These are phyloP conservation scores for Tetropium fuscum DNA, from an alignment of 2,888 invertebrate genomes.

Conservation along the genomic window DNA sequence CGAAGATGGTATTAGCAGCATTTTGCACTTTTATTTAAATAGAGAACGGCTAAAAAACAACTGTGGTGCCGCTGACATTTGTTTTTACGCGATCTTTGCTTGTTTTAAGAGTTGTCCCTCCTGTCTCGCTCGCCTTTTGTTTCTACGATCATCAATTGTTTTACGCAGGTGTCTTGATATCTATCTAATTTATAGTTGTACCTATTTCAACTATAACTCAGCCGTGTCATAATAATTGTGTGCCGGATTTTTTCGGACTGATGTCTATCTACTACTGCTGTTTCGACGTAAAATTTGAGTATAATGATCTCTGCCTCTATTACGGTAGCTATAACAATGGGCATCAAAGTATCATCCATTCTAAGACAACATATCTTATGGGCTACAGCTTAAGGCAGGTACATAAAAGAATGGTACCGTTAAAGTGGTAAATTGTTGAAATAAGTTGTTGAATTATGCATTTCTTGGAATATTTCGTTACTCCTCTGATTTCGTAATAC, in stretches of 20 bases:
- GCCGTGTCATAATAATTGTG: conserved; percentile 62
- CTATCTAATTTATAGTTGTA: conserved; percentile 62
- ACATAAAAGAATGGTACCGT: conserved; percentile 38
- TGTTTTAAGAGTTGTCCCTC: conserved; percentile 49
- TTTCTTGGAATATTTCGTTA: neutral
- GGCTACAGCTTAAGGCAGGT: conserved; percentile 29
- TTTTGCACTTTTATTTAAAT: conserved; percentile 59
- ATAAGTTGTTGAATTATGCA: conserved; percentile 8
- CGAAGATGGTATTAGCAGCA: conserved; percentile 56
- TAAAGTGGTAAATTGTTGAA: conserved; percentile 34
- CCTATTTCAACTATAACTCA: conserved; percentile 55
- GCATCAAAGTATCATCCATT: conserved; percentile 42
- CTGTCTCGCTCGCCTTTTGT: conserved; percentile 50
- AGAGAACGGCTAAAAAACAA: conserved; percentile 53
- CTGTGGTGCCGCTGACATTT: conserved; percentile 60
- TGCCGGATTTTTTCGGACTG: conserved; percentile 53
- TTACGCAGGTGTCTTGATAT: conserved; percentile 63
- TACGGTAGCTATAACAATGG: conserved; percentile 46
- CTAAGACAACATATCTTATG: conserved; percentile 39
- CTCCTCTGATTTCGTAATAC: neutral
- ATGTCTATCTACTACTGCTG: conserved; percentile 54
- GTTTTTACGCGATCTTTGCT: conserved; percentile 60
- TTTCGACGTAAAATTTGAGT: conserved; percentile 51
- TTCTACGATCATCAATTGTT: conserved; percentile 59
- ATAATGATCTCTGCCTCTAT: conserved; percentile 51